phyloP scores from a whole-genome alignment of 92 coral and sea anemone genomes.

The Palythoa grandiflora region DNA sequence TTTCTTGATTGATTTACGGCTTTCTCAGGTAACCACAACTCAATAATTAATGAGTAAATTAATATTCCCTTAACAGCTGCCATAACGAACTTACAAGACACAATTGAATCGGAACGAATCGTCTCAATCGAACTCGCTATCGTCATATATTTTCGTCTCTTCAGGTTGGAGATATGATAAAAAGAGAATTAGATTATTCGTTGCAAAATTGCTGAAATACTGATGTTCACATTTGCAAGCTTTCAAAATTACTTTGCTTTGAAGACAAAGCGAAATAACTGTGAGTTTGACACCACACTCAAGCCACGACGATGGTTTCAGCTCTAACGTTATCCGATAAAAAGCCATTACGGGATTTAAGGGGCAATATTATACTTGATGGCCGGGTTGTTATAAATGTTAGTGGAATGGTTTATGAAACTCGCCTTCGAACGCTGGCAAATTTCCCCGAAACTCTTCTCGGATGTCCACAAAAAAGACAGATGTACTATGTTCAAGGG shows the following conservation, averaged over 20 bases:
- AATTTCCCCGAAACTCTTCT: constrained; percentile 92
- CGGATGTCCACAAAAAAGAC: constrained; percentile 87
- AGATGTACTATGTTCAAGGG: constrained; percentile 79
- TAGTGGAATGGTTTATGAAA: constrained; percentile 96
- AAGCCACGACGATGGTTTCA: constrained; percentile 27
- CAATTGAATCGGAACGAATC: constrained; percentile 8
- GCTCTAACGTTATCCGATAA: not conserved
- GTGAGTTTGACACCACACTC: not conserved
- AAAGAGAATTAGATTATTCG: not conserved
- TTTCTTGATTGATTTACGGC: not conserved
- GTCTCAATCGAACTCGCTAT: not conserved
- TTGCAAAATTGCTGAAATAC: not conserved
- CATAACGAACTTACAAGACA: constrained; percentile 20
- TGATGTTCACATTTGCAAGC: not conserved
- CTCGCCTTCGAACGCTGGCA: constrained; percentile 85
- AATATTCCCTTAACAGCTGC: constrained; percentile 38
- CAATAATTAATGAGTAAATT: constrained; percentile 40
- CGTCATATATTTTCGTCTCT: not conserved
- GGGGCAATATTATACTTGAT: constrained; percentile 53
- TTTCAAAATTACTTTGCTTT: not conserved
- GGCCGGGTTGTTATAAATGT: constrained; percentile 96
- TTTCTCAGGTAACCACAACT: constrained; percentile 6
- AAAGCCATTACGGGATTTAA: not conserved
- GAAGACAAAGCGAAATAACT: not conserved
- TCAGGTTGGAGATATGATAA: not conserved